Evolutionary conservation across 2,888 invertebrate genomes (phyloP).

Genomic region (Caenorhabditis macrosperma): DNA sequence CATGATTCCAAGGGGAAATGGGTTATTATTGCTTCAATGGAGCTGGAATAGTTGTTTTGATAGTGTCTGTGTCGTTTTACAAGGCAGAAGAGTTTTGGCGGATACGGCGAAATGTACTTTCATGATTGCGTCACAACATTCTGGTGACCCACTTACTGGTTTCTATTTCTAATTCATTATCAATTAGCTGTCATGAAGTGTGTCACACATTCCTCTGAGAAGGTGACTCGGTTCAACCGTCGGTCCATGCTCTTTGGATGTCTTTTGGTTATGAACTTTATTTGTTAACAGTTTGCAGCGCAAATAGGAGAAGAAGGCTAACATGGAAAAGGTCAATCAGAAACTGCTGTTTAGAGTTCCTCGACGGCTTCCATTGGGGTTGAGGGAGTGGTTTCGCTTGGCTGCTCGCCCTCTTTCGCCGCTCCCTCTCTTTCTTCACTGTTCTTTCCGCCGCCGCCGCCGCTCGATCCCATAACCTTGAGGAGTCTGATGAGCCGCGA

Average conservation of each 20-base stretch:
- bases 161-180: no score
- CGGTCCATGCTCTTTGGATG: no score
- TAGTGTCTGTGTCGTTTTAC: no score
- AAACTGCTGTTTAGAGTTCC: conserved; percentile 24
- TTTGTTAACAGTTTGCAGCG: neutral
- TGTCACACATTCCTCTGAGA: no score
- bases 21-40: neutral
- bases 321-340: conserved; percentile 32
- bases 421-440: conserved; percentile 4
- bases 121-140: no score
- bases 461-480: conserved; percentile 4
- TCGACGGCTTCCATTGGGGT: conserved; percentile 17
- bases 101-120: no score
- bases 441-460: neutral
- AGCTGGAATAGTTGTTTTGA: no score
- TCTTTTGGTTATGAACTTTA: neutral
- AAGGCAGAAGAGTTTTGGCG: no score
- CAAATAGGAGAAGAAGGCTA: neutral
- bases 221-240: no score
- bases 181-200: no score
- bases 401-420: conserved; percentile 13
- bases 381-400: conserved; percentile 37
- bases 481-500: conserved; percentile 9
- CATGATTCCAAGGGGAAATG: neutral
- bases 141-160: no score